Base-by-base conservation (phyloP, 2,888 invertebrate genomes). In the Suillia variegata region DNA sequence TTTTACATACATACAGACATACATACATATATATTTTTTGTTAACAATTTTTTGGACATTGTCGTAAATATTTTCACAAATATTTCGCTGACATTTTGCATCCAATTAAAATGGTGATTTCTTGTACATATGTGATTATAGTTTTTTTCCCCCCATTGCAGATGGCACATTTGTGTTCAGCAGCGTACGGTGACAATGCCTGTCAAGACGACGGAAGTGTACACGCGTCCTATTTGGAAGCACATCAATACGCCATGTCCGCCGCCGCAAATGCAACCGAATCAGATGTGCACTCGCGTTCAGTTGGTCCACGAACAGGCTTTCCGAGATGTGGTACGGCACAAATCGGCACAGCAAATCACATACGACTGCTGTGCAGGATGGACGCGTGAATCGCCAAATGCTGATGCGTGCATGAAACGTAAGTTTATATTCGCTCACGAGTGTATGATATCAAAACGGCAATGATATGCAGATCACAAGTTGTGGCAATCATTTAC, bases 401-500 rank as follows among this genome's bases (percentile, higher is more conserved):
- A 83, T 61, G 84, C 86, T 70, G 85, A 85, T 67, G 86, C 86
- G 52, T 88, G 88, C 74, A 85, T 85, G 74, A 87, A 85, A 84
- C 86, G 88, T 88, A 80, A 84, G 85, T 83, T n/a, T n/a, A n/a
- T n/a, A n/a, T n/a, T n/a, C n/a, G 2, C 12, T 31, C 12, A 31
- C 1, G 17, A 4, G 15, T 1, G 4, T 13, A 47, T 48, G 20
- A n/a, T n/a, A n/a, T n/a, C n/a, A n/a, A n/a, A n/a, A n/a, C n/a
- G n/a, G n/a, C n/a, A n/a, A n/a, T n/a, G n/a, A n/a, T n/a, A n/a
- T n/a, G n/a, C n/a, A n/a, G n/a, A n/a, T n/a, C n/a, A 38, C 13
- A 38, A 38, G 38, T 10, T 38, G n/a, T n/a, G n/a, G n/a, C n/a
- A n/a, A n/a, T n/a, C n/a, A n/a, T n/a, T n/a, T n/a, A n/a, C n/a